These are phyloP conservation scores for Sebastes diaconus DNA, from an alignment of 2,797 vertebrate genomes.

Conservation along the genomic window DNA sequence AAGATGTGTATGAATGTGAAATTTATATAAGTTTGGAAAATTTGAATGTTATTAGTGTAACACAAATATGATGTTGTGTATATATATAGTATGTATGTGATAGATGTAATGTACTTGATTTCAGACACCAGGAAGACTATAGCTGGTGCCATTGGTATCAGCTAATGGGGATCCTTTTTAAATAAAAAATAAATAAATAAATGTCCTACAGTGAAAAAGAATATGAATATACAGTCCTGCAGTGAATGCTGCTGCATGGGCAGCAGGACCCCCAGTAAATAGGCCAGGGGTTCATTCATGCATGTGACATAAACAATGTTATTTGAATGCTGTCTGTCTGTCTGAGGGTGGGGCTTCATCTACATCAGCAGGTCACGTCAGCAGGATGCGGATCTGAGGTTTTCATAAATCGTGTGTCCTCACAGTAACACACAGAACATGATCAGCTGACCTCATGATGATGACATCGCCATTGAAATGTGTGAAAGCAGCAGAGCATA, in stretches of 20 bases:
- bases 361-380: conserved; percentile 54
- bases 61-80: no score
- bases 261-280: neutral
- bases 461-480: conserved; percentile 33
- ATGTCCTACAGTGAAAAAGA: neutral
- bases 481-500: neutral
- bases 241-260: neutral
- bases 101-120: no score
- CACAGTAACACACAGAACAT: neutral
- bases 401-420: conserved; percentile 33
- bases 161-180: no score
- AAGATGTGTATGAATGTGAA: no score
- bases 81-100: no score
- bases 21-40: no score
- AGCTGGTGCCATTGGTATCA: no score
- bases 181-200: no score
- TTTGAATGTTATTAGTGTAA: no score
- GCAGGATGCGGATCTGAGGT: conserved; percentile 44
- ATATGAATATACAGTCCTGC: neutral
- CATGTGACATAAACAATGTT: conserved; percentile 36
- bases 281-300: conserved; percentile 49
- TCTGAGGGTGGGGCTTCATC: conserved; percentile 64
- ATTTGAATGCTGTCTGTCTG: conserved; percentile 23
- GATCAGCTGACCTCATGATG: conserved; percentile 49
- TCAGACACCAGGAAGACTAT: no score